Evolutionary conservation across 2,888 invertebrate genomes (phyloP).

Genomic region (Petrophora chlorosata): DNA sequence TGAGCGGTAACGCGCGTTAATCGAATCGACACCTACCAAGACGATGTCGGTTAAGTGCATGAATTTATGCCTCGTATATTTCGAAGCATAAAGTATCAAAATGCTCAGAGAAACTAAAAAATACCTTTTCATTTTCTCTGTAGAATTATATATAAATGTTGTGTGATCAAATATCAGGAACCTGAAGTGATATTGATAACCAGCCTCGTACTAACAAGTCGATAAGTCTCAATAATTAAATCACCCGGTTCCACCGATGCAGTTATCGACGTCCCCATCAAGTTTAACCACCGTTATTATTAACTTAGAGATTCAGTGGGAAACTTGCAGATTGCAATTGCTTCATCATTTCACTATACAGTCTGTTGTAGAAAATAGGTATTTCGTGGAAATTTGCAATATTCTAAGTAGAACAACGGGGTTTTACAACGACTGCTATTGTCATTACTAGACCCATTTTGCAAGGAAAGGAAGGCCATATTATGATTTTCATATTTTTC

Average conservation of each 20-base stretch:
- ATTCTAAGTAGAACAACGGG: no score
- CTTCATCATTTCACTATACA: background rate
- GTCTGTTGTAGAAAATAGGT: no score
- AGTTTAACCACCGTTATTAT: constrained; percentile 55
- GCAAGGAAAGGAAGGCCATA: no score
- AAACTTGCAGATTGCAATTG: constrained; percentile 44
- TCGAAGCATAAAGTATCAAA: background rate
- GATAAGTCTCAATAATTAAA: constrained; percentile 58
- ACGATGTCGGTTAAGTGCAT: constrained; percentile 16
- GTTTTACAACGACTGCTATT: no score
- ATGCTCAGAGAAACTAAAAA: no score
- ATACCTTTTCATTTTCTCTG: no score
- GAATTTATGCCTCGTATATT: constrained; percentile 1
- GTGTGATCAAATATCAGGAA: no score
- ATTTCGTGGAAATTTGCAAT: no score
- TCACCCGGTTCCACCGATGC: constrained; percentile 43
- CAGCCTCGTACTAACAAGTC: constrained; percentile 19
- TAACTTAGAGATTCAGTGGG: constrained; percentile 40
- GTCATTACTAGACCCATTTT: no score
- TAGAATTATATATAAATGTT: no score
- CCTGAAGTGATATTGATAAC: background rate
- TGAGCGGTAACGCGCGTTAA: constrained; percentile 55
- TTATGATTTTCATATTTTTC: no score
- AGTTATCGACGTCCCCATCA: constrained; percentile 38
- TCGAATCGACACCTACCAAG: constrained; percentile 57